Percentiles rank a stretch among this genome's conserved stretches.
These are phyloP conservation scores for Lissocephala sabroskyi DNA, from an alignment of 2,888 invertebrate species.

Conservation along the genomic window DNA sequence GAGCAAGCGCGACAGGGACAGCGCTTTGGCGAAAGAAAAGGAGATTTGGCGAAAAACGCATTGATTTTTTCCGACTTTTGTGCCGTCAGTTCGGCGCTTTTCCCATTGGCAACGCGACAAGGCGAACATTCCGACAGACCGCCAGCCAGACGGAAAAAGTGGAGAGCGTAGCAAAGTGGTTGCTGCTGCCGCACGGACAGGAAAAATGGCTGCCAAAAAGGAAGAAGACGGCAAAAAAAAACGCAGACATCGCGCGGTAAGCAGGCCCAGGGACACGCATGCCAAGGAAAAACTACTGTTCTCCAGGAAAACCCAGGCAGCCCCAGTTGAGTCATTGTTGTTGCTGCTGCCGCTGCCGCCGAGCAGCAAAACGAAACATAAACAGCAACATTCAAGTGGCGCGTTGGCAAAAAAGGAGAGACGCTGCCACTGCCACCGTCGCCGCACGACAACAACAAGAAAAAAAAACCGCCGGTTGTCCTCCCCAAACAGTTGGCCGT, in stretches of 20 bases:
- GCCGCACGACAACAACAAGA: slow-evolving; percentile 7
- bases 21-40: neutral
- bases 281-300: slow-evolving; percentile 54
- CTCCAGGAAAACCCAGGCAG: slow-evolving; percentile 38
- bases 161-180: slow-evolving; percentile 20
- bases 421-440: slow-evolving; percentile 21
- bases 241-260: neutral
- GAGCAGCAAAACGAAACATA: slow-evolving; percentile 61
- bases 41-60: slow-evolving; percentile 27
- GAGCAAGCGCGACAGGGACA: neutral
- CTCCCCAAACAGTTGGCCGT: neutral
- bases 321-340: slow-evolving; percentile 10
- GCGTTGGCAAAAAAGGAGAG: slow-evolving; percentile 26
- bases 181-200: slow-evolving; percentile 23
- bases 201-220: slow-evolving; percentile 50
- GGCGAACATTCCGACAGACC: neutral
- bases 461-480: slow-evolving; percentile 12
- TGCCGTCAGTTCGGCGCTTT: slow-evolving; percentile 12
- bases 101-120: slow-evolving; percentile 11
- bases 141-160: no score
- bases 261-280: slow-evolving; percentile 35
- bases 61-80: slow-evolving; percentile 37
- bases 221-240: slow-evolving; percentile 7
- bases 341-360: slow-evolving; percentile 23
- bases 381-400: slow-evolving; percentile 51